Evolutionary conservation across 2,797 vertebrate genomes (phyloP).

Genomic region (Alca torda): DNA sequence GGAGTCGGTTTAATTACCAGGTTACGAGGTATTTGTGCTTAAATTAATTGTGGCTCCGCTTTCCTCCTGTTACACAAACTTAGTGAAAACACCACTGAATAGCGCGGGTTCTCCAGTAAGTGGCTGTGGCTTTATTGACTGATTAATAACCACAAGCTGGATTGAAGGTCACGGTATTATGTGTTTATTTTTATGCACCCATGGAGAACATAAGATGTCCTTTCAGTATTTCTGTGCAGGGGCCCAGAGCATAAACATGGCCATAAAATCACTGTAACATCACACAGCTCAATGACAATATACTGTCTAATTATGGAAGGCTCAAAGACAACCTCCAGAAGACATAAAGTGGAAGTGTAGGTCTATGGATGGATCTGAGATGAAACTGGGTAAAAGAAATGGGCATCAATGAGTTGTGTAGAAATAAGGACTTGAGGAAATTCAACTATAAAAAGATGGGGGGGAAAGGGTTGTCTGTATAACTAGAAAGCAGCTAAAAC

Average conservation of each 20-base stretch:
- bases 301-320: not conserved
- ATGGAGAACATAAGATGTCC: not conserved
- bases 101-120: not conserved
- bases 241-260: not conserved
- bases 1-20: conserved; percentile 68
- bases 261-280: not conserved
- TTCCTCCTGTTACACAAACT: not conserved
- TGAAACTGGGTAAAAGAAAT: not conserved
- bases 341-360: not conserved
- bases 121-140: not conserved
- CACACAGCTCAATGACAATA: not conserved
- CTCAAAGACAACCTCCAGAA: not conserved
- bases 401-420: not conserved
- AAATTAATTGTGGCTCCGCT: conserved; percentile 60
- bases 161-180: not conserved
- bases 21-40: conserved; percentile 60
- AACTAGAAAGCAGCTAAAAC: conserved; percentile 30
- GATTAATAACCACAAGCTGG: not conserved
- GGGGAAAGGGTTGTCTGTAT: not conserved
- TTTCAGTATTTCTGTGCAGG: not conserved
- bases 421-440: conserved; percentile 12
- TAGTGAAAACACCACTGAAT: not conserved
- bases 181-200: no score
- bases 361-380: not conserved
- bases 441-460: not conserved